Percentiles rank a stretch among this genome's conserved stretches.
These are phyloP conservation scores for Prostheceraeus crozeri DNA, from an alignment of 2,888 invertebrate species.

Conservation along the genomic window DNA sequence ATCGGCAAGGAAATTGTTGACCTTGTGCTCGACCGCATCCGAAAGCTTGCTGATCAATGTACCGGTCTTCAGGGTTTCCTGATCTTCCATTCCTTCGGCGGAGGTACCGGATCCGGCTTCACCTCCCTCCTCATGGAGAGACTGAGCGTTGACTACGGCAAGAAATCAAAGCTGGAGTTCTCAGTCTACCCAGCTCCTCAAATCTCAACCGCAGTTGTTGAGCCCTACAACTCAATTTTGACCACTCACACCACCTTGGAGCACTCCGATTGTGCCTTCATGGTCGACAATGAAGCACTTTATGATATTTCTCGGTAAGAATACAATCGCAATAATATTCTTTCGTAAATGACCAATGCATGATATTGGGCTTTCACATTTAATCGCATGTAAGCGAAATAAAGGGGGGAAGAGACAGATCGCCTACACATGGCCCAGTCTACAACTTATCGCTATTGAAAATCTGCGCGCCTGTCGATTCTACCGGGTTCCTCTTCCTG, in stretches of 20 bases:
- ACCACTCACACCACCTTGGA: constrained; percentile 86
- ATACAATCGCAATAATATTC: too few relatives aligned
- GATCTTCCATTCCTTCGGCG: constrained; percentile 61
- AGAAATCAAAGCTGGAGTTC: constrained; percentile 55
- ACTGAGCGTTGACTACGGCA: constrained; percentile 62
- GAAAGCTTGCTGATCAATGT: constrained; percentile 53
- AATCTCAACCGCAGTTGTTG: constrained; percentile 46
- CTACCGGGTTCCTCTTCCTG: too few relatives aligned
- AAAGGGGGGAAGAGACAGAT: too few relatives aligned
- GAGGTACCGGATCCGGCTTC: constrained; percentile 50
- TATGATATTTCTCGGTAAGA: too few relatives aligned
- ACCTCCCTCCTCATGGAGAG: constrained; percentile 62
- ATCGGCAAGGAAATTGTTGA: constrained; percentile 48
- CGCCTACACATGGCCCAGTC: too few relatives aligned
- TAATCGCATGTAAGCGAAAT: too few relatives aligned
- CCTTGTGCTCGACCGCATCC: constrained; percentile 50
- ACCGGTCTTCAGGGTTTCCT: constrained; percentile 64
- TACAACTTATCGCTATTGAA: too few relatives aligned
- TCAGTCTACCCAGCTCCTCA: constrained; percentile 50
- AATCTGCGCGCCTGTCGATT: too few relatives aligned
- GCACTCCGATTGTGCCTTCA: constrained; percentile 78
- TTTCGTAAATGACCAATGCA: too few relatives aligned
- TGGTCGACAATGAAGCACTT: constrained; percentile 51
- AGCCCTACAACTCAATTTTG: constrained; percentile 75
- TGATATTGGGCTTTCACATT: too few relatives aligned